Percentiles rank a stretch among this genome's conserved stretches.
Conservation (phyloP, 2,113 vertebrate species). For the Chlorodrepanis virens region DNA sequence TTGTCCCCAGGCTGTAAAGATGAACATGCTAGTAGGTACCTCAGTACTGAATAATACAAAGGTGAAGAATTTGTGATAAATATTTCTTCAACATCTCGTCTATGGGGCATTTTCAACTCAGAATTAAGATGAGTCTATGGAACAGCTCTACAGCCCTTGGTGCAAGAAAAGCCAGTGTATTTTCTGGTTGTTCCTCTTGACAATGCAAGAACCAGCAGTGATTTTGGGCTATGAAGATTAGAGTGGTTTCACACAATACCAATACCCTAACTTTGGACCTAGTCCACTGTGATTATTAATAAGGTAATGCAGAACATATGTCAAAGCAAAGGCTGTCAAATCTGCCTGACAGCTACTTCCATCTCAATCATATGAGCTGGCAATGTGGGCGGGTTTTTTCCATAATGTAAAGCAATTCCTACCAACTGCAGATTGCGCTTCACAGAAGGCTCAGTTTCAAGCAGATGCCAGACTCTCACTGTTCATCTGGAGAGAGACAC, state of each 20-base stretch:
- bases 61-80: background rate
- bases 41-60: background rate
- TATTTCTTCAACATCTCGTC: background rate
- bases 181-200: background rate
- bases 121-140: background rate
- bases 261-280: background rate
- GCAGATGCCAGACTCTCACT: slow-evolving; percentile 32
- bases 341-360: slow-evolving; percentile 13
- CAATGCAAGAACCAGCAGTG: background rate
- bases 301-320: slow-evolving; percentile 30
- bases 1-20: background rate
- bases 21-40: background rate
- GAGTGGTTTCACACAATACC: background rate
- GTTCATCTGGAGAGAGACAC: background rate
- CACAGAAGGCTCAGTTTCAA: slow-evolving; percentile 34
- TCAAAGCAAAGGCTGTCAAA: slow-evolving; percentile 30
- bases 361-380: background rate
- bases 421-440: slow-evolving; percentile 43
- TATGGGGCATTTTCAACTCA: background rate
- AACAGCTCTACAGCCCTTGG: background rate
- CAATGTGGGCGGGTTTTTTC: background rate
- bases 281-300: background rate
- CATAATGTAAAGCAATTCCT: background rate
- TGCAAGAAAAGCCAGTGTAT: background rate
- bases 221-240: background rate